Percentiles rank a stretch among this genome's conserved stretches.
Evolutionary conservation across 2,797 vertebrate genomes (phyloP).

Genomic region (Chiroxiphia lanceolata): DNA sequence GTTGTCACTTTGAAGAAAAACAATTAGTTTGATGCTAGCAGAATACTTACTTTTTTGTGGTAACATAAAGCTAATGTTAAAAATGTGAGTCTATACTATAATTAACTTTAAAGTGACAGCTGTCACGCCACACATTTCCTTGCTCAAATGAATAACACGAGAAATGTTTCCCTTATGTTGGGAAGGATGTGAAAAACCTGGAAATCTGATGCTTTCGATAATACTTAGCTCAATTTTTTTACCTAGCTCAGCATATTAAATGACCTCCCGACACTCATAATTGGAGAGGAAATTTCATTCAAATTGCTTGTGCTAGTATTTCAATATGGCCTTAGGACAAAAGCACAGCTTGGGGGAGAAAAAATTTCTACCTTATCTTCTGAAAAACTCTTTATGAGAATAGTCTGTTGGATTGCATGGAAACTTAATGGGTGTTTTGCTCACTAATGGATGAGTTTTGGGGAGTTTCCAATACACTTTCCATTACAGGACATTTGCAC

Average conservation of each 20-base stretch:
- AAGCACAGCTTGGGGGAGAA: background rate
- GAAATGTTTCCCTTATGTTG: background rate
- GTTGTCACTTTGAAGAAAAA: constrained; percentile 30
- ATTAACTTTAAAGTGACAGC: constrained; percentile 50
- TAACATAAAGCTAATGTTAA: constrained; percentile 7
- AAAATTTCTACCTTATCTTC: background rate
- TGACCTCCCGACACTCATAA: background rate
- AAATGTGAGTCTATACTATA: constrained; percentile 2
- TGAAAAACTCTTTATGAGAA: background rate
- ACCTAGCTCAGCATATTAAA: background rate
- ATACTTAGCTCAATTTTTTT: background rate
- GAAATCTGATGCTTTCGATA: constrained; percentile 19
- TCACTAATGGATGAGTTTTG: background rate
- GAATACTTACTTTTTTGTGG: background rate
- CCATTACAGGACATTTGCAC: background rate
- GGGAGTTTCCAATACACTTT: background rate
- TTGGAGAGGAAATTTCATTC: constrained; percentile 29
- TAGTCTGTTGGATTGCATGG: background rate
- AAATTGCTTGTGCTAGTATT: constrained; percentile 22
- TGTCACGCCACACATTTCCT: constrained; percentile 10
- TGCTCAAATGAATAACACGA: background rate
- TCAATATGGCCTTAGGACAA: background rate
- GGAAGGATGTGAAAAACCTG: background rate
- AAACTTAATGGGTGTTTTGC: background rate
- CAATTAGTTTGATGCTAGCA: background rate